Evolutionary conservation across 2,888 invertebrate species (phyloP).

Genomic region (Leistus spinibarbis): DNA sequence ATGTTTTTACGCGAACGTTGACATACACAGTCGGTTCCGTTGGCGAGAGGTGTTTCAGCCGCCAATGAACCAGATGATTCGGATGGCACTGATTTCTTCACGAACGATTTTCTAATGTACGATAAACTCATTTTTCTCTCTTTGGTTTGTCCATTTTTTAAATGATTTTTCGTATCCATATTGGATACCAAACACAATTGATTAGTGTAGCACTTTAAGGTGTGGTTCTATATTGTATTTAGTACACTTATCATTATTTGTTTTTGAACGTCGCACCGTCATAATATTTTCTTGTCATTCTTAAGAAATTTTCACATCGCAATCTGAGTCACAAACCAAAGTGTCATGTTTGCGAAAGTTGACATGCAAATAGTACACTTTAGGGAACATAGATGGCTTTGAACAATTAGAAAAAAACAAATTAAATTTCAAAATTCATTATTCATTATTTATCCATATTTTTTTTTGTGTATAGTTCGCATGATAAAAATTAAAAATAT

Average conservation of each 20-base stretch:
- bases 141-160: conserved; percentile 34
- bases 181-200: conserved; percentile 21
- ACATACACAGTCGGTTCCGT: conserved; percentile 28
- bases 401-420: not conserved
- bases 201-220: conserved; percentile 19
- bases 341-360: conserved; percentile 25
- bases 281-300: conserved; percentile 34
- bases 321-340: conserved; percentile 35
- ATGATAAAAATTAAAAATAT: no score
- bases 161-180: conserved; percentile 33
- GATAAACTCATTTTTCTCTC: conserved; percentile 36
- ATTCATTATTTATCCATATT: not conserved
- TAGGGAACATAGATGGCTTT: not conserved
- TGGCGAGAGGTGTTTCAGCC: conserved; percentile 23
- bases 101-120: conserved; percentile 33
- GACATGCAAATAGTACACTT: not conserved
- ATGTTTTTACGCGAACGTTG: conserved; percentile 33
- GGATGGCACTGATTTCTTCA: conserved; percentile 12
- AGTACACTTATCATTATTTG: conserved; percentile 29
- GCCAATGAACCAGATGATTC: conserved; percentile 20
- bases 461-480: no score
- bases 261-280: conserved; percentile 12
- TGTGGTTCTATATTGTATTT: conserved; percentile 20
- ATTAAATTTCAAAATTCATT: not conserved
- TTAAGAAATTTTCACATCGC: conserved; percentile 31